Conservation (phyloP, 2,797 vertebrate species). For the Oreonectes daqikongensis region DNA sequence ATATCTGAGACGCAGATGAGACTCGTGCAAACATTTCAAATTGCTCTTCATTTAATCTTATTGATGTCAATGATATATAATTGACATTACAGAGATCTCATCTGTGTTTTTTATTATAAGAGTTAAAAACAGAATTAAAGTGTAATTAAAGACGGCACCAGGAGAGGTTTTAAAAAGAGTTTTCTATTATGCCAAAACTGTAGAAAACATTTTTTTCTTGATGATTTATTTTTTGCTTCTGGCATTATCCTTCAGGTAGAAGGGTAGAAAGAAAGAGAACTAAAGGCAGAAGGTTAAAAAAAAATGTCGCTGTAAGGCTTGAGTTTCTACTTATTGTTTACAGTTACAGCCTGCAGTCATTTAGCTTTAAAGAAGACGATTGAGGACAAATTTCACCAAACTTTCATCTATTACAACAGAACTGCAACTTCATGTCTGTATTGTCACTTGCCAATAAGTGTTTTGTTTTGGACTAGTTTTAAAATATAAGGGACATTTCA, state of each 20-base stretch:
- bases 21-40: too few relatives aligned
- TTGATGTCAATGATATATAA: too few relatives aligned
- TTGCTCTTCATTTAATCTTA: too few relatives aligned
- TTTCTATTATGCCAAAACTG: constrained; percentile 12
- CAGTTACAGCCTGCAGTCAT: constrained; percentile 66
- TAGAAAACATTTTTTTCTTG: background rate
- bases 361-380: constrained; percentile 52
- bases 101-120: too few relatives aligned
- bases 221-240: constrained; percentile 51
- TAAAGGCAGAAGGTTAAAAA: constrained; percentile 40
- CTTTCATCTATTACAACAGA: constrained; percentile 59
- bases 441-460: background rate
- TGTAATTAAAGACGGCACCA: background rate
- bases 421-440: background rate
- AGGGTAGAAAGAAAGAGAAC: constrained; percentile 13
- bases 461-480: background rate
- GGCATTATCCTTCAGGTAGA: constrained; percentile 64
- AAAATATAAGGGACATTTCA: too few relatives aligned
- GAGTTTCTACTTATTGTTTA: constrained; percentile 58
- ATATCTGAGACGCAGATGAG: too few relatives aligned
- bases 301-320: constrained; percentile 63
- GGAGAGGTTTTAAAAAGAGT: background rate
- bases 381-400: constrained; percentile 55
- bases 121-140: constrained; percentile 3
- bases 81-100: too few relatives aligned